These are phyloP conservation scores for Kradibia gibbosae DNA, from an alignment of 1,140 invertebrate genomes.

Conservation along the genomic window DNA sequence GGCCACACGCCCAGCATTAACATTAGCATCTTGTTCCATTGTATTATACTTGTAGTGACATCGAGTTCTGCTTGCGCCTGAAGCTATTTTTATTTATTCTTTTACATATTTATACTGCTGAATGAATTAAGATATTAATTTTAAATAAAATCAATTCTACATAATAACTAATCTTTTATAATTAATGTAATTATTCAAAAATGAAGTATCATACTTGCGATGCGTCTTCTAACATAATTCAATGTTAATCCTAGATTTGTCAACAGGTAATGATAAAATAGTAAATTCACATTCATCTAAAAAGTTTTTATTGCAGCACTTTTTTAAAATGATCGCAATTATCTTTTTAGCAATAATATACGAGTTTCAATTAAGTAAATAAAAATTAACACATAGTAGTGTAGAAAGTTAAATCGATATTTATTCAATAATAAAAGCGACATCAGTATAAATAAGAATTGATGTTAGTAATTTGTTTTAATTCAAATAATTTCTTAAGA, in stretches of 20 bases:
- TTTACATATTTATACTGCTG: slow-evolving; percentile 8
- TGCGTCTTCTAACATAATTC: neutral
- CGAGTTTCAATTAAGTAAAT: neutral
- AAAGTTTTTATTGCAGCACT: too few species aligned
- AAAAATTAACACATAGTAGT: neutral
- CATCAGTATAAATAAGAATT: neutral
- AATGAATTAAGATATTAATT: too few species aligned
- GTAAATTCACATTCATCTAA: too few species aligned
- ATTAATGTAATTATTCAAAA: too few species aligned
- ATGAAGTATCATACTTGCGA: slow-evolving; percentile 1
- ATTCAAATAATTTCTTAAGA: slow-evolving; percentile 16
- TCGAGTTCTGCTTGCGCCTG: slow-evolving; percentile 59
- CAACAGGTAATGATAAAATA: too few species aligned
- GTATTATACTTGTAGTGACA: slow-evolving; percentile 54
- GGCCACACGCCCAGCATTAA: slow-evolving; percentile 62
- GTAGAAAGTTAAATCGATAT: slow-evolving; percentile 2
- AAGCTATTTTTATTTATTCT: neutral
- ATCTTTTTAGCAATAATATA: neutral
- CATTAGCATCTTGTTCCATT: slow-evolving; percentile 59
- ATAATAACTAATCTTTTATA: too few species aligned
- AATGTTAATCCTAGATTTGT: neutral
- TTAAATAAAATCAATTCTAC: too few species aligned
- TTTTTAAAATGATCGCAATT: neutral
- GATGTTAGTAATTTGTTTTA: slow-evolving; percentile 12
- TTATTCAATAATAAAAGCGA: neutral